These are phyloP conservation scores for Melanostoma mellinum DNA, from an alignment of 2,888 invertebrate species.

Conservation along the genomic window DNA sequence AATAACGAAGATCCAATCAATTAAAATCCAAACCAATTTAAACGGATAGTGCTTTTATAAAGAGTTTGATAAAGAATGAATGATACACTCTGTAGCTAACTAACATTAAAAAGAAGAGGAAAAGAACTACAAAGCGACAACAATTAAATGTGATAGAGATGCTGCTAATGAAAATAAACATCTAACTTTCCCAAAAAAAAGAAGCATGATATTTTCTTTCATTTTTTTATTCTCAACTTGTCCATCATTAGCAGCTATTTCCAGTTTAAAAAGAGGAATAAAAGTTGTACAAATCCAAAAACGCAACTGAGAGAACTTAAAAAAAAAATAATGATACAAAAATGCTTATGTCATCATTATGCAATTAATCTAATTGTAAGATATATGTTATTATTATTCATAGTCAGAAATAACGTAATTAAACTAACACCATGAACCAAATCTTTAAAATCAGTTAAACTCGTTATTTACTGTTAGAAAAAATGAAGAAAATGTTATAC, in stretches of 20 bases:
- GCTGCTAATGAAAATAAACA: conserved; percentile 65
- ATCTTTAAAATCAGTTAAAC: conserved; percentile 67
- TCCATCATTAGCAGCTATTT: conserved; percentile 68
- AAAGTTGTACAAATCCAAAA: conserved; percentile 52
- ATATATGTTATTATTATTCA: conserved; percentile 51
- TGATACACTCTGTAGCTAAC: conserved; percentile 54
- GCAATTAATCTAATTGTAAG: conserved; percentile 61
- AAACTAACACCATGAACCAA: conserved; percentile 70
- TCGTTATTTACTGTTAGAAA: conserved; percentile 58
- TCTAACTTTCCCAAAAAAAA: conserved; percentile 12
- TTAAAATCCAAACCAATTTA: conserved; percentile 25
- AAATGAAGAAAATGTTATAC: conserved; percentile 56
- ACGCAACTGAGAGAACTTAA: conserved; percentile 50
- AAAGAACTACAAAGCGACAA: conserved; percentile 54
- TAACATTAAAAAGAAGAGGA: conserved; percentile 26
- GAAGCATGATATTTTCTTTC: conserved; percentile 16
- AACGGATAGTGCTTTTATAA: conserved; percentile 16
- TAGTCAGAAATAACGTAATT: conserved; percentile 71
- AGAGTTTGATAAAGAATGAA: conserved; percentile 56
- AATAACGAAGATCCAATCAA: conserved; percentile 37
- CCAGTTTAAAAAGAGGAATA: conserved; percentile 41
- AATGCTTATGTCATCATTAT: conserved; percentile 68
- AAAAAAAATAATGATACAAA: conserved; percentile 54
- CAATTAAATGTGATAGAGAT: conserved; percentile 70
- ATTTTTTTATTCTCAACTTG: conserved; percentile 11